phyloP scores from a whole-genome alignment of 2,797 vertebrate species.

The Thunnus albacares region DNA sequence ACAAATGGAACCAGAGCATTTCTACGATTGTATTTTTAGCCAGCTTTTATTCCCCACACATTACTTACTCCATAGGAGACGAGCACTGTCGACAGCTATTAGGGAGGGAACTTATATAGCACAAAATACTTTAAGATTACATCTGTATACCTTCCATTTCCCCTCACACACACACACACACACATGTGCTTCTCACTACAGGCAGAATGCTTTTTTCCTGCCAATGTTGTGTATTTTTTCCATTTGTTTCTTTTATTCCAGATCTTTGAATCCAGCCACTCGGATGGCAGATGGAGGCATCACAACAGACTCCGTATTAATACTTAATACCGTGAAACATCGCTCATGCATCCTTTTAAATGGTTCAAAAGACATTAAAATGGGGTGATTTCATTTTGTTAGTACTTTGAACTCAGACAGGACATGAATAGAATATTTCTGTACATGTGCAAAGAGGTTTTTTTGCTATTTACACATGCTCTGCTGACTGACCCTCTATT shows the following conservation, averaged over 20 bases:
- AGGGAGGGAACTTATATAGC: conserved; percentile 48
- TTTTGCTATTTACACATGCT: conserved; percentile 35
- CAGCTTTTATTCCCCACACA: conserved; percentile 70
- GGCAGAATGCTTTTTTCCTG: conserved; percentile 45
- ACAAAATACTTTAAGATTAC: conserved; percentile 60
- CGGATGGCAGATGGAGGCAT: conserved; percentile 69
- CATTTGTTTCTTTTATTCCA: conserved; percentile 72
- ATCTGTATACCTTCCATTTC: conserved; percentile 60
- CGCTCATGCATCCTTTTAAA: conserved; percentile 76
- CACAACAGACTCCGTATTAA: conserved; percentile 74
- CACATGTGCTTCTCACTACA: conserved; percentile 39
- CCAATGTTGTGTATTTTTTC: conserved; percentile 57
- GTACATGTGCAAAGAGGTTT: conserved; percentile 32
- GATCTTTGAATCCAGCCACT: conserved; percentile 44
- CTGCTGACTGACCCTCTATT: conserved; percentile 10
- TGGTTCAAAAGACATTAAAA: conserved; percentile 74
- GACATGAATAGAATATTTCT: conserved; percentile 48
- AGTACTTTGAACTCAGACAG: conserved; percentile 44
- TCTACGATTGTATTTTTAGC: conserved; percentile 80
- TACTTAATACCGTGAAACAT: conserved; percentile 77
- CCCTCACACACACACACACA: not conserved
- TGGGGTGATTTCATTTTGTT: conserved; percentile 65
- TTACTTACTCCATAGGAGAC: conserved; percentile 63
- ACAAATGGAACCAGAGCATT: conserved; percentile 78
- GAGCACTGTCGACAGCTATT: conserved; percentile 67